Base-by-base conservation (phyloP, 2,113 vertebrate genomes). In the Semnornis frantzii region DNA sequence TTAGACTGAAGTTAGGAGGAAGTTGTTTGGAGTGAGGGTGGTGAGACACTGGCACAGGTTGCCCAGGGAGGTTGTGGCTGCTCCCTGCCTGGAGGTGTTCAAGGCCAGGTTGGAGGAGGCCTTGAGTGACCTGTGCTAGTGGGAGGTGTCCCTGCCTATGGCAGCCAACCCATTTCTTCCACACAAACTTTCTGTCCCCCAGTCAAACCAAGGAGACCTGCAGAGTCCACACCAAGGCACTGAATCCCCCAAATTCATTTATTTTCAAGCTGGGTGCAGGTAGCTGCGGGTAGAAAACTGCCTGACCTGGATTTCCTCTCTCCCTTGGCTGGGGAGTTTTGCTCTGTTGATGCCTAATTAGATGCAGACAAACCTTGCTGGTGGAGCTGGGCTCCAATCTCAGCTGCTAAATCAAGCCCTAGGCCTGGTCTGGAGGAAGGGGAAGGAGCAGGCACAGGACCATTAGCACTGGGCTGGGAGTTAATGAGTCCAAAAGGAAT, bases 221-320 rank as follows among this genome's bases (percentile, higher is more conserved):
- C 27, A 46, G 64, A 82, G 24, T 58, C 44, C 66, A 7, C 2
- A 2, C 7, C 52, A 50, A 0, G 1, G 37, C 65, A 14, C 15
- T 33, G 5, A 12, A 23, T 68, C 23, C 52, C 72, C 63, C 48
- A 52, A 0, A 74, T 30, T 31, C 3, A 3, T 57, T 62, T 27
- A 3, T 60, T 54, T 74, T 37, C 69, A 54, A 46, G 79, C 79
- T 19, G 52, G 64, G 60, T 54, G 55, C 79, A 77, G 72, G 93
- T 12, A 65, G 42, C 64, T 66, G 72, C 1, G 2, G 60, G 82
- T 71, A 82, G 69, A 60, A 73, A 90, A 58, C 59, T 57, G 58
- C 83, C 66, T 90, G 92, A 95, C 95, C 95, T 96, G 95, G 62
- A 93, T 95, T 95, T 90, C 81, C 63, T 25, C 77, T 89, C 86